Percentiles rank a stretch among this genome's conserved stretches.
Conservation (phyloP, 92 coral and sea anemone species). For the Parazoanthus darwini region DNA sequence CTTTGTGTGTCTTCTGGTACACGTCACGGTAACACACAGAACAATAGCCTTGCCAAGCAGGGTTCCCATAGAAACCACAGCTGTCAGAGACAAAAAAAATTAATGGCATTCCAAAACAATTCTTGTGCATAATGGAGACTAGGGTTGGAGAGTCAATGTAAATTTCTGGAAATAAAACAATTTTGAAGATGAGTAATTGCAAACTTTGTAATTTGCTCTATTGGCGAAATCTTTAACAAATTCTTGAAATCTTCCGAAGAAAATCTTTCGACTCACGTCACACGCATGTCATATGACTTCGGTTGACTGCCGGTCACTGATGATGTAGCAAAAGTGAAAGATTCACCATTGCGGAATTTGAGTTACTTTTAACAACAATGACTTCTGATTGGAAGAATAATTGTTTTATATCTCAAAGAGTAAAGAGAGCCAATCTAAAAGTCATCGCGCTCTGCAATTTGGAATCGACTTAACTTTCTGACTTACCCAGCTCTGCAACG, state of each 20-base stretch:
- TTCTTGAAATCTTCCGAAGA: too few relatives aligned
- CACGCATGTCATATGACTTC: background rate
- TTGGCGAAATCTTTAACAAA: too few relatives aligned
- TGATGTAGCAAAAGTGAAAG: background rate
- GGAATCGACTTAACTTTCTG: background rate
- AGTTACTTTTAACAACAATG: background rate
- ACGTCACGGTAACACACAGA: constrained; percentile 94
- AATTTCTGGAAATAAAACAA: too few relatives aligned
- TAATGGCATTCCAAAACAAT: too few relatives aligned
- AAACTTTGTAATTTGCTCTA: too few relatives aligned
- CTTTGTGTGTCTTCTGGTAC: constrained; percentile 75
- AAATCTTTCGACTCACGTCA: background rate
- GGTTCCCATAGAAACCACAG: constrained; percentile 99
- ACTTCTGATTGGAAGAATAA: background rate
- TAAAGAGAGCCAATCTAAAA: too few relatives aligned
- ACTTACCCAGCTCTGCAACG: constrained; percentile 90
- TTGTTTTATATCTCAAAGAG: too few relatives aligned
- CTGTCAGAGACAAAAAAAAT: constrained; percentile 54
- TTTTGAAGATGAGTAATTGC: too few relatives aligned
- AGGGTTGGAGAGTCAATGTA: too few relatives aligned
- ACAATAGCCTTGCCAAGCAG: constrained; percentile 99
- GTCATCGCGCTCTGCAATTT: background rate
- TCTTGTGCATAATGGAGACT: too few relatives aligned
- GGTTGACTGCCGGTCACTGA: background rate
- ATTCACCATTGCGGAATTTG: background rate